Evolutionary conservation across 1,140 invertebrate genomes (phyloP).

Genomic region (Bombus confusus): DNA sequence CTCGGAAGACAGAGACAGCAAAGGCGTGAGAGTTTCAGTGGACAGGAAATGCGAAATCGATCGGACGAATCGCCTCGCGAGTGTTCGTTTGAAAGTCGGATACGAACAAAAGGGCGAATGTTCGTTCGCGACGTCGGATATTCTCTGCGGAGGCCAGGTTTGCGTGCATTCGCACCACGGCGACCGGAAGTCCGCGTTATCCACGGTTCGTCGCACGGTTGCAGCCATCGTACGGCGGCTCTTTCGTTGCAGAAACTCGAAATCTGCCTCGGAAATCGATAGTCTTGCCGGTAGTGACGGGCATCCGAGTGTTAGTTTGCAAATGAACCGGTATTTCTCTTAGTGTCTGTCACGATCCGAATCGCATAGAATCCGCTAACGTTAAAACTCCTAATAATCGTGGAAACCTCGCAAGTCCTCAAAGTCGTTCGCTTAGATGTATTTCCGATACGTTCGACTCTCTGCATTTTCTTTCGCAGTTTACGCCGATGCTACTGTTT

Average conservation of each 20-base stretch:
- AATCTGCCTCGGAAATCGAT: neutral
- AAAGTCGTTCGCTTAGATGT: too few species aligned
- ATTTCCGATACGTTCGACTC: too few species aligned
- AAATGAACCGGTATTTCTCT: too few species aligned
- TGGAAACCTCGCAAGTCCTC: too few species aligned
- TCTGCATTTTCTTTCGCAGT: too few species aligned
- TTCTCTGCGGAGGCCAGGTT: neutral
- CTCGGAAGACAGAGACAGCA: neutral
- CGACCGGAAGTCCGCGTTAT: neutral
- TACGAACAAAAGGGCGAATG: conserved; percentile 17
- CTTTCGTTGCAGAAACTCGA: conserved; percentile 1
- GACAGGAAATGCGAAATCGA: conserved; percentile 25
- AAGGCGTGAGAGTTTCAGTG: neutral
- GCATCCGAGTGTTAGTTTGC: too few species aligned
- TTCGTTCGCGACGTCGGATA: neutral
- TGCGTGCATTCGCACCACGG: neutral
- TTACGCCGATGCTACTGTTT: too few species aligned
- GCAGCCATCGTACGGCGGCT: neutral
- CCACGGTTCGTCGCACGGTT: neutral
- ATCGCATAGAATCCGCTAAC: too few species aligned
- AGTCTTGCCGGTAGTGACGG: too few species aligned
- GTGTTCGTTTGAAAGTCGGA: conserved; percentile 18
- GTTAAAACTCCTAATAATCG: too few species aligned
- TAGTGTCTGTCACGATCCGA: too few species aligned
- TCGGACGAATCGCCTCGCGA: conserved; percentile 1